phyloP scores from a whole-genome alignment of 2,113 vertebrate species.

The Ivindomyrus marchei region DNA sequence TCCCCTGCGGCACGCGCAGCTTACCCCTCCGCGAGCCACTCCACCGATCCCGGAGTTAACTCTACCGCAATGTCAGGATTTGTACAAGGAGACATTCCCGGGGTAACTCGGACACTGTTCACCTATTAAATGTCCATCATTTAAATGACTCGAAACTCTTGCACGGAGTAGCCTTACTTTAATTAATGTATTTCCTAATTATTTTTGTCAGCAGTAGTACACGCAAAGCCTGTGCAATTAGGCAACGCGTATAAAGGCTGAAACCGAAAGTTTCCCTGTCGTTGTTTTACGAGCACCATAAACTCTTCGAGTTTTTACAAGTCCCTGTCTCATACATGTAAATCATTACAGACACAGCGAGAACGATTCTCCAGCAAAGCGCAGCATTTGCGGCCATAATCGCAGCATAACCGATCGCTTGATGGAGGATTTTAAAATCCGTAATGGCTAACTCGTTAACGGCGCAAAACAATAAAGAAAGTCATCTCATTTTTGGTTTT shows the following conservation, averaged over 20 bases:
- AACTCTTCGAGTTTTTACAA: background rate
- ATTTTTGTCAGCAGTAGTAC: background rate
- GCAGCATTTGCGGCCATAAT: background rate
- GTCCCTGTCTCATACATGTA: background rate
- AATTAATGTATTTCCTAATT: conserved; percentile 4
- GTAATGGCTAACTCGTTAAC: background rate
- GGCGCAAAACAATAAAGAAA: background rate
- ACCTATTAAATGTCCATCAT: background rate
- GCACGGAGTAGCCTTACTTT: background rate
- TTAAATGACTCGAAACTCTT: background rate
- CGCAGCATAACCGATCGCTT: background rate
- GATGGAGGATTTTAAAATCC: background rate
- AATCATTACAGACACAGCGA: conserved; percentile 1
- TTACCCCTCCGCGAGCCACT: background rate
- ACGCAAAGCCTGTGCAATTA: background rate
- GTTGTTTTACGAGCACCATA: background rate
- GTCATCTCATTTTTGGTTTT: background rate
- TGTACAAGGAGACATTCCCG: background rate
- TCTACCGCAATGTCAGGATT: background rate
- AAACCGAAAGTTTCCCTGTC: background rate
- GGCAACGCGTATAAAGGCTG: background rate
- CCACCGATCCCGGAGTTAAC: background rate
- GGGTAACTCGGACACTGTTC: background rate
- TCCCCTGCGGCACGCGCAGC: background rate
- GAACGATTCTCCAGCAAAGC: background rate